These are phyloP conservation scores for Leptodactylus fallax DNA, from an alignment of 2,797 vertebrate genomes.

Conservation along the genomic window DNA sequence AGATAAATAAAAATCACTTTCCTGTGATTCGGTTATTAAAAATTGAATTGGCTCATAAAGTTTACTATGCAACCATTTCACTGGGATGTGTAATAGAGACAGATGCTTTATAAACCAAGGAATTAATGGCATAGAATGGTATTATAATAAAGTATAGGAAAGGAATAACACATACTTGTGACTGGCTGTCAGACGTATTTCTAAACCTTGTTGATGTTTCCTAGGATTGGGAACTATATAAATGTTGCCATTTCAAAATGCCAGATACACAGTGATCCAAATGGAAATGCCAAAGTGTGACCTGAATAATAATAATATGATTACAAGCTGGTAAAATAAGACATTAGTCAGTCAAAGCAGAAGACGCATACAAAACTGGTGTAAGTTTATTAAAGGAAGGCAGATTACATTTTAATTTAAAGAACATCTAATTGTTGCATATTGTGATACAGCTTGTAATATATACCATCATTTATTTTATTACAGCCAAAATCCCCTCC, in stretches of 20 bases:
- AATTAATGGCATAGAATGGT: conserved; percentile 24
- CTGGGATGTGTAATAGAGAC: conserved; percentile 26
- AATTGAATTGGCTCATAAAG: conserved; percentile 22
- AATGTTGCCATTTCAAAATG: conserved; percentile 61
- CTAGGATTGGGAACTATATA: conserved; percentile 53
- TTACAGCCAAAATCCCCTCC: background rate
- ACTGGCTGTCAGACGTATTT: conserved; percentile 36
- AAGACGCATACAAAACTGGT: background rate
- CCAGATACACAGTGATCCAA: conserved; percentile 48
- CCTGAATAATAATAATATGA: conserved; percentile 59
- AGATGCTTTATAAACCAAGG: conserved; percentile 18
- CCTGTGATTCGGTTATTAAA: conserved; percentile 39
- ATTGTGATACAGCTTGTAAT: background rate
- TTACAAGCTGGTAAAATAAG: conserved; percentile 32
- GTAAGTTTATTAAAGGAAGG: conserved; percentile 10
- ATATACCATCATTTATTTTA: background rate
- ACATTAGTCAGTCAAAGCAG: conserved; percentile 17
- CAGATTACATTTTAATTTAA: background rate
- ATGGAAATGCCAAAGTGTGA: conserved; percentile 57
- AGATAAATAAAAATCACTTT: conserved; percentile 32
- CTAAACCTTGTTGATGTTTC: conserved; percentile 57
- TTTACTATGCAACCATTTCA: conserved; percentile 33
- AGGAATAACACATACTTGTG: conserved; percentile 25
- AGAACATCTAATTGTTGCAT: background rate
- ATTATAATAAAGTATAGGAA: conserved; percentile 38